Evolutionary conservation across 2,113 vertebrate species (phyloP).

Genomic region (Struthidea cinerea): DNA sequence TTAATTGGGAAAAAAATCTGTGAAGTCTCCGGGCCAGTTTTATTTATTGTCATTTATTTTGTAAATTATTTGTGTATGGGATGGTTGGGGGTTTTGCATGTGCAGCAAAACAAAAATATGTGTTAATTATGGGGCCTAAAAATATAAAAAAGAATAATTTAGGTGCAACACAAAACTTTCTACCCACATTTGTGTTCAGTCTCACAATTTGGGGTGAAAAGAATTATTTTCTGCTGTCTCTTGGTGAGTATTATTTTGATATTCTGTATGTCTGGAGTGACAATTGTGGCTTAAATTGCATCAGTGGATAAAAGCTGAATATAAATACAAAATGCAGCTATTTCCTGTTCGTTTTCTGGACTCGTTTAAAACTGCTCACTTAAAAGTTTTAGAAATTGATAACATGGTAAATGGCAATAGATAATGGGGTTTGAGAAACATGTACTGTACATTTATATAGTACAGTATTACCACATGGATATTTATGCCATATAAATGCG

Average conservation of each 20-base stretch:
- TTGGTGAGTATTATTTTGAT: background rate
- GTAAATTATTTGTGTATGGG: background rate
- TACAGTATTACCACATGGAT: fast-evolving
- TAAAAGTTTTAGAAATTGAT: background rate
- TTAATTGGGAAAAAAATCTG: background rate
- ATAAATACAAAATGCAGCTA: background rate
- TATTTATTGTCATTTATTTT: background rate
- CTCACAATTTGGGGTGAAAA: background rate
- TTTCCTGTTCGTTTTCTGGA: background rate
- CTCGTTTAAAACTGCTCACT: background rate
- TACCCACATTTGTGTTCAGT: background rate
- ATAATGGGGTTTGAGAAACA: background rate
- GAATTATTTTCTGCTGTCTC: background rate
- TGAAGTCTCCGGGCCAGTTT: background rate
- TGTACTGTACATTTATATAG: fast-evolving
- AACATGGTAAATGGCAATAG: background rate
- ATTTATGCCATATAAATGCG: background rate
- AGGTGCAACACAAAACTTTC: background rate
- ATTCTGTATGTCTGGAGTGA: background rate
- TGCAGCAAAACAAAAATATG: background rate
- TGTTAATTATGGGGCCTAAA: background rate
- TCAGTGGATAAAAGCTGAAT: background rate
- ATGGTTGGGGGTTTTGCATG: background rate
- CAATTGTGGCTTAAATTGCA: background rate
- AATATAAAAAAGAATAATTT: background rate